Base-by-base conservation (phyloP, 2,797 vertebrate species). In the Diplodus sargus region DNA sequence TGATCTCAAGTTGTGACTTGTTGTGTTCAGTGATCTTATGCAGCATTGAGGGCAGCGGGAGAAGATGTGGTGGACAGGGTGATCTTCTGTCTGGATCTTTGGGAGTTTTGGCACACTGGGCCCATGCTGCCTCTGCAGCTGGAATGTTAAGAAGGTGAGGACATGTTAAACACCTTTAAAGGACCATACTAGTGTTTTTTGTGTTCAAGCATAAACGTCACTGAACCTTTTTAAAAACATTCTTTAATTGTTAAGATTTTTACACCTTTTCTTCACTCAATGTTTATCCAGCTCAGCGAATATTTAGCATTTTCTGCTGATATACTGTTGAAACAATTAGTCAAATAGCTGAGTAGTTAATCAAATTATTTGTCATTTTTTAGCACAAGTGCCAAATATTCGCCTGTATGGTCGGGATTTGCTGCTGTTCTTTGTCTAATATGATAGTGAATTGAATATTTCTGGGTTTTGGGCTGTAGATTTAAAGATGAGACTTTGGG, bases 21-120 rank as follows among this genome's bases (percentile, higher is more conserved):
- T 70, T 92, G 77, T 78, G 83, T 80, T 0, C 85, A 99, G 98
- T 98, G 53, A 93, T 99, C 4, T 92, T 93, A 0, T 99, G 98
- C 90, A 96, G 90, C 61, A 91, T 93, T 0, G 96, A 97, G 89
- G 98, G 98, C 88, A 99, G 98, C 74, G 94, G 95, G 79, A 96
- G 98, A 70, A 93, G 98, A 76, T 99, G 98, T 48, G 98, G 98
- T 0, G 98, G 98, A 52, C 98, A 99, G 86, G 98, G 98, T 0
- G 98, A 99, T 82, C 96, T 99, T 56, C 95, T 99, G 0, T 97
- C 97, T 0, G 98, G 98, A 51, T 96, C 97, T 56, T 90, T 99
- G 63, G 98, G 98, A 28, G 96, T 97, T 81, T 88, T 99, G 71
- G 95, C 95, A 0, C 97, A 99, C 88, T 99, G 98, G 98, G 98